Base-by-base conservation (phyloP, 2,888 invertebrate species). In the Aelia acuminata region DNA sequence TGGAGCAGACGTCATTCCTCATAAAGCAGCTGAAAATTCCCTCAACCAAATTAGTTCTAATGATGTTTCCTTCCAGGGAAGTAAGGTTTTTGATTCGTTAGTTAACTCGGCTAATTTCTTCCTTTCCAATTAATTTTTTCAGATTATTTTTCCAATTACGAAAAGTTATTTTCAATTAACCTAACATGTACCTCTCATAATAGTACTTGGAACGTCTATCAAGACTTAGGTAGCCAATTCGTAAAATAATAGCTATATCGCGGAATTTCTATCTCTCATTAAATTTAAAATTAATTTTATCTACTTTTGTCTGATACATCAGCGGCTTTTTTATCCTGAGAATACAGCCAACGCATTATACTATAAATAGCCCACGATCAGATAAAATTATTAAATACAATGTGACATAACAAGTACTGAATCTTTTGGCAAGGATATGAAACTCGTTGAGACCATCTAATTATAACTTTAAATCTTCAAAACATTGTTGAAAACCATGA, bases 371-470 rank as follows among this genome's bases (percentile, higher is more conserved):
- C 63, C 26, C 31, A 70, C 31, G 26, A 70, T 70, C 63, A 70
- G 63, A 70, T 70, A 70, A 70, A 70, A 70, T 70, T 35, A 70
- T 70, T 70, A 70, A 57, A 70, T 70, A 35, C 63, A 10, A 70
- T 70, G 63, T 70, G 63, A 70, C 63, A 31, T 70, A 35, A 35
- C 1, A 70, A 20, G 7, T 35, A 8, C 63, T 70, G 35, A 70
- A 70, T 70, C 63, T 70, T 70, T 70, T 70, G 63, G 63, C 63
- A 70, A 70, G 63, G 8, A 35, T 35, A 35, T 35, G 20, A 15
- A 10, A 70, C 31, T 70, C 63, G 63, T 70, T 70, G 63, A 35
- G 20, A 70, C 18, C 35, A 4, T 70, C 31, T 70, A 70, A 35
- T 70, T 35, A 35, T 70, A 70, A 18, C 31, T 20, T 35, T 70